These are phyloP conservation scores for Melolontha melolontha DNA, from an alignment of 2,888 invertebrate species.

Conservation along the genomic window DNA sequence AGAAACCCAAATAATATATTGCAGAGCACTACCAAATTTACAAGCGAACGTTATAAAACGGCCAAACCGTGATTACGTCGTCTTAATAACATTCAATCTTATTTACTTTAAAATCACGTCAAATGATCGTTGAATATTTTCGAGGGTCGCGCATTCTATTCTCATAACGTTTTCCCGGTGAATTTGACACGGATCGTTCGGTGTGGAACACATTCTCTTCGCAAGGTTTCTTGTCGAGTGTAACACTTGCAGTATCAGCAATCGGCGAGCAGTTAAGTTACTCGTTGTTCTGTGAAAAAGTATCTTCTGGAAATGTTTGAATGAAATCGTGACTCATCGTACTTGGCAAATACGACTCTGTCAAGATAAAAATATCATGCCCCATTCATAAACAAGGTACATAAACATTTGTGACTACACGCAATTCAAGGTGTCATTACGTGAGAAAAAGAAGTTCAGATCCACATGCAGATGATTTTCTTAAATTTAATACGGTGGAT, in stretches of 20 bases:
- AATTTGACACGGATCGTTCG: slow-evolving; percentile 3
- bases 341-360: slow-evolving; percentile 6
- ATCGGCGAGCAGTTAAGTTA: not conserved
- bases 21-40: too few relatives aligned
- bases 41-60: too few relatives aligned
- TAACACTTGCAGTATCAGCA: not conserved
- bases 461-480: not conserved
- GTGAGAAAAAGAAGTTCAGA: slow-evolving; percentile 3
- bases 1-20: too few relatives aligned
- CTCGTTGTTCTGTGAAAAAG: slow-evolving; percentile 1
- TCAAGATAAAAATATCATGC: slow-evolving; percentile 9
- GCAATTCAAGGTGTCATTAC: not conserved
- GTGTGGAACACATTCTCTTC: slow-evolving; percentile 9
- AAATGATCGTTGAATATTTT: not conserved
- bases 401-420: not conserved
- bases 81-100: not conserved
- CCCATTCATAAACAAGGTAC: slow-evolving; percentile 21
- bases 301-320: slow-evolving; percentile 19
- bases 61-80: too few relatives aligned
- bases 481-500: too few relatives aligned
- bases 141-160: slow-evolving; percentile 4
- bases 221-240: slow-evolving; percentile 4
- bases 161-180: slow-evolving; percentile 7
- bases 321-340: slow-evolving; percentile 11
- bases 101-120: slow-evolving; percentile 1